Evolutionary conservation across 35 echinoderm and acorn worm species (phyloP).

Genomic region (Apostichopus parvimensis): DNA sequence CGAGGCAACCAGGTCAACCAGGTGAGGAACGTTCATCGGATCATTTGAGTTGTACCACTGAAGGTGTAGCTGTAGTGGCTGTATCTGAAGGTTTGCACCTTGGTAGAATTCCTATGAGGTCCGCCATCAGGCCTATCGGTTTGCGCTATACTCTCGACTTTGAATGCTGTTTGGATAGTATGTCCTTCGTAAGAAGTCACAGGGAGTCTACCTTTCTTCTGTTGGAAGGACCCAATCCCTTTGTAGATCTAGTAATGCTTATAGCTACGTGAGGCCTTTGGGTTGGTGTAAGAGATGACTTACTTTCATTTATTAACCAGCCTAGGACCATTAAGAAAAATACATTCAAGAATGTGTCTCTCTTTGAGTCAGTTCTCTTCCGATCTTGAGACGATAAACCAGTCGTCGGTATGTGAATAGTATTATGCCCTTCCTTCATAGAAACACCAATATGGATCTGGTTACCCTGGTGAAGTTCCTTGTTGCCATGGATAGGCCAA

Average conservation of each 20-base stretch:
- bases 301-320: neutral
- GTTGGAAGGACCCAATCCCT: neutral
- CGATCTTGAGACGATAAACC: slow-evolving; percentile 5
- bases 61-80: neutral
- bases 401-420: slow-evolving; percentile 48
- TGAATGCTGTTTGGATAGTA: no score
- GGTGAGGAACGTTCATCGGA: neutral
- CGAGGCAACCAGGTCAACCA: no score
- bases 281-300: neutral
- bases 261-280: neutral
- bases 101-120: neutral
- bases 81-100: neutral
- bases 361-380: neutral
- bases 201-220: neutral
- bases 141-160: neutral
- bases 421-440: neutral
- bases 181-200: no score
- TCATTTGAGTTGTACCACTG: neutral
- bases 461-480: slow-evolving; percentile 35
- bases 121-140: neutral
- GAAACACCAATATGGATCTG: neutral
- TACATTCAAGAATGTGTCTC: neutral
- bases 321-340: neutral
- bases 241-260: neutral
- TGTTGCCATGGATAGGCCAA: slow-evolving; percentile 32